Percentiles rank a stretch among this genome's conserved stretches.
Conservation (phyloP, 1,140 invertebrate genomes). For the Trinorchestia longiramus region DNA sequence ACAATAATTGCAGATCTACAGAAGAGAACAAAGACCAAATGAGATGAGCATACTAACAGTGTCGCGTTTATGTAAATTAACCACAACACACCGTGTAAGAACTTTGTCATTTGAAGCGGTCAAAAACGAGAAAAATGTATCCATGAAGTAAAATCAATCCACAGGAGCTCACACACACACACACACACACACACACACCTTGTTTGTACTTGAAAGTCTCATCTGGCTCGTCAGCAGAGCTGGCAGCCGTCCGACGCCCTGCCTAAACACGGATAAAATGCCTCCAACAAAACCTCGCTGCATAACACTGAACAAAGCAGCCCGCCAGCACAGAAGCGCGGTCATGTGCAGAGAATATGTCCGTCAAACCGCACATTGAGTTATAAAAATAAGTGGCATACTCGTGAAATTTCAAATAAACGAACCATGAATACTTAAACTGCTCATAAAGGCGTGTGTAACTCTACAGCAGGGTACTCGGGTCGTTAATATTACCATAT, state of each 20-base stretch:
- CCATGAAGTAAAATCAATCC: not conserved
- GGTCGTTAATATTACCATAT: too few species aligned
- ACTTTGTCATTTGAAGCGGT: not conserved
- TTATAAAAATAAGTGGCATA: not conserved
- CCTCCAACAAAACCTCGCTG: not conserved
- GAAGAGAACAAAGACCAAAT: not conserved
- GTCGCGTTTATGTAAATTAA: not conserved
- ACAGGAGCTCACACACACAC: not conserved
- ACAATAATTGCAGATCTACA: not conserved
- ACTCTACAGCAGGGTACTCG: too few species aligned
- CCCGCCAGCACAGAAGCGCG: not conserved
- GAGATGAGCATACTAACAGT: not conserved
- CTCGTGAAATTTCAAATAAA: not conserved
- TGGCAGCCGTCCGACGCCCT: not conserved
- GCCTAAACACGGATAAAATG: not conserved
- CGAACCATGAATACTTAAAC: not conserved
- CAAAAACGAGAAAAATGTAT: not conserved
- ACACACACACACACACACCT: not conserved
- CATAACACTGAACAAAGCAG: not conserved
- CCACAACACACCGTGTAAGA: not conserved
- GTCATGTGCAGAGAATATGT: not conserved
- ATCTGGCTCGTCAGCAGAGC: not conserved
- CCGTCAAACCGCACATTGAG: not conserved
- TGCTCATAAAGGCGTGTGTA: not conserved
- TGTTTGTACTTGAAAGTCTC: slow-evolving; percentile 1